Conservation (phyloP, 2,113 vertebrate species). For the Anolis sagrei region DNA sequence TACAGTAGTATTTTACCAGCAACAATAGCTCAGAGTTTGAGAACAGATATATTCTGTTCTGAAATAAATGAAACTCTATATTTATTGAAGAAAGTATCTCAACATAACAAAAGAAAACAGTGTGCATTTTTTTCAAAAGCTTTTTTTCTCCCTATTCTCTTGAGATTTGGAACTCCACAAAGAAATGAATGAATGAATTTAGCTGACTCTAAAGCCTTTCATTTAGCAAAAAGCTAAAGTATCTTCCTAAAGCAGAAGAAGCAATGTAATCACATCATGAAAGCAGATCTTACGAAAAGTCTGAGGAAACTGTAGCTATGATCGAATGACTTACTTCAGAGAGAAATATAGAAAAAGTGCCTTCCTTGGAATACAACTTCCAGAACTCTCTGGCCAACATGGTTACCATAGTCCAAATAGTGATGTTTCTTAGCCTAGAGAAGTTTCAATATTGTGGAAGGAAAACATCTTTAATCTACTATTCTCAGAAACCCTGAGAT, state of each 20-base stretch:
- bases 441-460: background rate
- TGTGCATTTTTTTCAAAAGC: slow-evolving; percentile 59
- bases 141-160: slow-evolving; percentile 18
- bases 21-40: slow-evolving; percentile 30
- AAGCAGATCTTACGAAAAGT: background rate
- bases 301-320: background rate
- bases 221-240: slow-evolving; percentile 33
- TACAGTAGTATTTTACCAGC: slow-evolving; percentile 14
- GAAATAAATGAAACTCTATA: slow-evolving; percentile 41
- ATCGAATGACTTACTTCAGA: background rate
- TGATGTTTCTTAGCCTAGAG: too few species aligned
- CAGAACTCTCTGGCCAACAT: too few species aligned
- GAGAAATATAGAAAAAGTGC: too few species aligned
- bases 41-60: slow-evolving; percentile 44
- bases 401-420: too few species aligned
- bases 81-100: slow-evolving; percentile 53
- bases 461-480: too few species aligned
- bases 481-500: too few species aligned
- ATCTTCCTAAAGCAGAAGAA: slow-evolving; percentile 22
- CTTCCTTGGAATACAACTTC: too few species aligned
- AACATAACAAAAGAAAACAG: slow-evolving; percentile 63
- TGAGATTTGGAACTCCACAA: slow-evolving; percentile 44
- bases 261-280: background rate
- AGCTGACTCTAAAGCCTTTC: slow-evolving; percentile 52
- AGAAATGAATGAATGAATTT: slow-evolving; percentile 56